A percentile compares a stretch with the other conserved stretches of the same genome.
Evolutionary conservation across 2,113 vertebrate species (phyloP).

Genomic region (Laticauda laticaudata): DNA sequence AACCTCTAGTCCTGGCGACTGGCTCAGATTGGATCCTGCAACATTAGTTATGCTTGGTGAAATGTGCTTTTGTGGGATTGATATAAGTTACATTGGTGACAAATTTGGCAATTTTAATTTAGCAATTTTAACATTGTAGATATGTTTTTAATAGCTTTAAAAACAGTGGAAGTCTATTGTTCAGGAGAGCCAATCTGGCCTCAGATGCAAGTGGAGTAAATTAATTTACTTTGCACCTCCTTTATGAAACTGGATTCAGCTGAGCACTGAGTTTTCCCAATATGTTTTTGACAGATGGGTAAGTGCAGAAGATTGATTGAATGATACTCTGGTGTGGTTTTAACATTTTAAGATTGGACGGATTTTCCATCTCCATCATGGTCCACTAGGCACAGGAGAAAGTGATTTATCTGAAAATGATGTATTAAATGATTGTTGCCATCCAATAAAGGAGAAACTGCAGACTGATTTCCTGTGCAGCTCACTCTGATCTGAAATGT

Average conservation of each 20-base stretch:
- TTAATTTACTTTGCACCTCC: slow-evolving; percentile 34
- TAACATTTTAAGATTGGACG: slow-evolving; percentile 27
- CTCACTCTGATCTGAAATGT: background rate
- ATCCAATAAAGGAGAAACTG: slow-evolving; percentile 13
- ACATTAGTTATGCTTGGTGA: background rate
- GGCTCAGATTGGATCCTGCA: too few species aligned
- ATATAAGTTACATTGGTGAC: background rate
- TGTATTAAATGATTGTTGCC: slow-evolving; percentile 22
- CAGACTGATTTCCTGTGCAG: background rate
- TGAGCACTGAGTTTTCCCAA: slow-evolving; percentile 8
- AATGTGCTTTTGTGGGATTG: background rate
- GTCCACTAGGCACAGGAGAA: background rate
- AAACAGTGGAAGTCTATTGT: background rate
- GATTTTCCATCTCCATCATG: background rate
- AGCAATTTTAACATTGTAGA: background rate
- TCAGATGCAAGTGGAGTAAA: slow-evolving; percentile 6
- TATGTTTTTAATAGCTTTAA: background rate
- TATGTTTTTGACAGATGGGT: slow-evolving; percentile 24
- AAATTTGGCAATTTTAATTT: background rate
- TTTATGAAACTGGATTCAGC: slow-evolving; percentile 38
- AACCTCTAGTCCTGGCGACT: too few species aligned
- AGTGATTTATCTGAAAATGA: background rate
- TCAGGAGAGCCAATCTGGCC: background rate
- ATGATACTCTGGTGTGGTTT: background rate
- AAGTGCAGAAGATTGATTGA: slow-evolving; percentile 39